These are phyloP conservation scores for Chironomus tentans DNA, from an alignment of 2,888 invertebrate genomes.

Conservation along the genomic window DNA sequence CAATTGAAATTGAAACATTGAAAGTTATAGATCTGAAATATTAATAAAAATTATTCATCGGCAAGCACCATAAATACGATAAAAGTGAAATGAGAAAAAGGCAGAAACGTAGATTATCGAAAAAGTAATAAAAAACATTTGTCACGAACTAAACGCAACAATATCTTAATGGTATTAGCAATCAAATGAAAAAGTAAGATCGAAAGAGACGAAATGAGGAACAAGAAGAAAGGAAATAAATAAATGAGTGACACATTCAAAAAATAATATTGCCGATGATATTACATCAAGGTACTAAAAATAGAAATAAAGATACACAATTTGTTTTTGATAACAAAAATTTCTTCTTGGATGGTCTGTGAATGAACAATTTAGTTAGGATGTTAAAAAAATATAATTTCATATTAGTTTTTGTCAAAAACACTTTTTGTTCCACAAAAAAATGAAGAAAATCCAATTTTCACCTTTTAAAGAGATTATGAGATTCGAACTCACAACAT, in stretches of 20 bases:
- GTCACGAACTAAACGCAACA: slow-evolving; percentile 11
- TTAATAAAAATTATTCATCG: no score
- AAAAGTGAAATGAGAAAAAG: background rate
- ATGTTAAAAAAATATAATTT: no score
- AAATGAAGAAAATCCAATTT: no score
- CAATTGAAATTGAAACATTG: no score
- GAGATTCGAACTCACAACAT: background rate
- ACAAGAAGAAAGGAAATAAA: background rate
- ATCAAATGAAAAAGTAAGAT: background rate
- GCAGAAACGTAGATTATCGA: slow-evolving; percentile 5
- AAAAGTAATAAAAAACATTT: slow-evolving; percentile 21
- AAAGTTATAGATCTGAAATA: no score
- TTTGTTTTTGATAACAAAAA: background rate
- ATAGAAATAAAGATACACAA: background rate
- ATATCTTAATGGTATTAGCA: background rate
- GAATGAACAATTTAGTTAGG: no score
- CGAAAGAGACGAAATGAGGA: background rate
- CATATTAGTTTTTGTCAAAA: no score
- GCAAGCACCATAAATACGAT: background rate
- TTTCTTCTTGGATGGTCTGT: background rate
- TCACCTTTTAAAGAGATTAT: no score
- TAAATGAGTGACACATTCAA: background rate
- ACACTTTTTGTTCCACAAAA: no score
- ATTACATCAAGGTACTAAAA: background rate
- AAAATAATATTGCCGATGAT: background rate